phyloP scores from a whole-genome alignment of 2,888 invertebrate genomes.

The Bhutanitis thaidina region DNA sequence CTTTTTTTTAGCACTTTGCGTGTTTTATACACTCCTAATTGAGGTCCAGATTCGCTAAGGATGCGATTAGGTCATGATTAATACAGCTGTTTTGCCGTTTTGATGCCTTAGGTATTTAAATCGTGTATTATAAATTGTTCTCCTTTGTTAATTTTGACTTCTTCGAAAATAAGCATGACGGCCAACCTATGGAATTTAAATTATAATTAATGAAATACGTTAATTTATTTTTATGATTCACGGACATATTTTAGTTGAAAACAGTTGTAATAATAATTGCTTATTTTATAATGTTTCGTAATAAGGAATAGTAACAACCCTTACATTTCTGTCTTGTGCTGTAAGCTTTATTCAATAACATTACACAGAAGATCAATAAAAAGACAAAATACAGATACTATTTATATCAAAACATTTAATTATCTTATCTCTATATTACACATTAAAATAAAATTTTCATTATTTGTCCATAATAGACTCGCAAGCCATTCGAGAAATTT shows the following conservation, averaged over 20 bases:
- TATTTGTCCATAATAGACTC: no score
- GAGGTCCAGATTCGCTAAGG: slow-evolving; percentile 72
- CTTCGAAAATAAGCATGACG: slow-evolving; percentile 49
- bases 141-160: slow-evolving; percentile 32
- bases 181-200: slow-evolving; percentile 44
- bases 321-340: no score
- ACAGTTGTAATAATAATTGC: no score
- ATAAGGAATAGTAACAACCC: background rate
- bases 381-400: no score
- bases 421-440: no score
- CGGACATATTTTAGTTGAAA: slow-evolving; percentile 25
- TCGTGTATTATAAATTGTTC: slow-evolving; percentile 38
- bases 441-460: no score
- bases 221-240: slow-evolving; percentile 18
- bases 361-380: no score
- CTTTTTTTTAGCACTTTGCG: slow-evolving; percentile 58
- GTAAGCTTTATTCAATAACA: no score
- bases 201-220: slow-evolving; percentile 39
- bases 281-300: no score
- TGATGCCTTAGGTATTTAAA: slow-evolving; percentile 38
- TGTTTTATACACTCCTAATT: slow-evolving; percentile 71
- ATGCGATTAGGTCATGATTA: slow-evolving; percentile 74
- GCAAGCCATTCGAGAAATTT: no score
- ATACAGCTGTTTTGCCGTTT: slow-evolving; percentile 47
- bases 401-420: no score